Evolutionary conservation across 2,888 invertebrate genomes (phyloP).

Genomic region (Drosophila suboccidentalis): DNA sequence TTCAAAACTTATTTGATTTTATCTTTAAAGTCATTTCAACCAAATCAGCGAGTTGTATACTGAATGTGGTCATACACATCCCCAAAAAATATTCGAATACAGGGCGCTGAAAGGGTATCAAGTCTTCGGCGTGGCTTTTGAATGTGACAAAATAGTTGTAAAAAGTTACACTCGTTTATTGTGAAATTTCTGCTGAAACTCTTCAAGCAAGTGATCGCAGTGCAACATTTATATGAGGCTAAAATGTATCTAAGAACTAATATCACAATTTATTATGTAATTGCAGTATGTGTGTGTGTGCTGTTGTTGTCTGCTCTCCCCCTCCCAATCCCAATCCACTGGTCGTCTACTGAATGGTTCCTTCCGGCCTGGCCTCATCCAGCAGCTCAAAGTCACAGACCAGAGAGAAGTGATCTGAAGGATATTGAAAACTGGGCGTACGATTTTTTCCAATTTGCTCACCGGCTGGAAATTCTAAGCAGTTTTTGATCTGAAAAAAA

Average conservation of each 20-base stretch:
- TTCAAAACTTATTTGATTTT: too few relatives aligned
- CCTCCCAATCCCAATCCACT: not conserved
- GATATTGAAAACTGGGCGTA: constrained; percentile 89
- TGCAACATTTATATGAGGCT: constrained; percentile 68
- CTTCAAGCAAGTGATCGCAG: constrained; percentile 48
- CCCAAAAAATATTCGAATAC: too few relatives aligned
- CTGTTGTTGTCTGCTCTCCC: not conserved
- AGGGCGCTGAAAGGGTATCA: not conserved
- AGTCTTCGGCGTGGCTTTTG: not conserved
- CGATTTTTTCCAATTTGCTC: constrained; percentile 89
- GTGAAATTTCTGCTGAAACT: constrained; percentile 51
- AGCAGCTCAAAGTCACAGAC: constrained; percentile 88
- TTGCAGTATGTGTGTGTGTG: constrained; percentile 53
- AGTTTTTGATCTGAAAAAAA: constrained; percentile 82
- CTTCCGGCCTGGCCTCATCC: constrained; percentile 40
- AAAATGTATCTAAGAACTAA: constrained; percentile 84
- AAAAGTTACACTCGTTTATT: constrained; percentile 59
- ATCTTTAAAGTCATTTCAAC: too few relatives aligned
- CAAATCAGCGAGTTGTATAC: too few relatives aligned
- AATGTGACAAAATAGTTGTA: not conserved
- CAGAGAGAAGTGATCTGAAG: constrained; percentile 92
- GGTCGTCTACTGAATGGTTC: constrained; percentile 50
- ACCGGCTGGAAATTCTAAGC: constrained; percentile 87
- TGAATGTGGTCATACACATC: too few relatives aligned
- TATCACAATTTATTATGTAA: constrained; percentile 84